These are phyloP conservation scores for Artibeus lituratus DNA, from an alignment of 2,797 vertebrate species.

Conservation along the genomic window DNA sequence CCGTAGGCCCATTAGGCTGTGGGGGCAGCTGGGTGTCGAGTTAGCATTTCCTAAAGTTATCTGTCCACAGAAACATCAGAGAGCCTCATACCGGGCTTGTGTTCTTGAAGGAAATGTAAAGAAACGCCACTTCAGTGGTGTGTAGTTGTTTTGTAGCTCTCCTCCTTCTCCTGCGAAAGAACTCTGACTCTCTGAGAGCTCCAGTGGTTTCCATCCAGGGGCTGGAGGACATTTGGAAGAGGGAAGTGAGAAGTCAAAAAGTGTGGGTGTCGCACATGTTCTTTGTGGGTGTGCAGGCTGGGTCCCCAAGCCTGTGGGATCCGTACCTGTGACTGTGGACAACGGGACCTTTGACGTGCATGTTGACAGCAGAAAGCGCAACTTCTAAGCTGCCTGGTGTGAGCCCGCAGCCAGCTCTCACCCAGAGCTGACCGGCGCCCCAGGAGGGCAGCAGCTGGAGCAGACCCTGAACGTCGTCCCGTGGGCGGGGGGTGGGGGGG, in stretches of 20 bases:
- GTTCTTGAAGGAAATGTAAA: background rate
- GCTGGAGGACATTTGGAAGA: background rate
- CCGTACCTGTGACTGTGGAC: background rate
- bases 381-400: background rate
- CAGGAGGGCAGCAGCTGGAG: accelerated
- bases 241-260: background rate
- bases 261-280: background rate
- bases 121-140: background rate
- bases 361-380: background rate
- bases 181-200: background rate
- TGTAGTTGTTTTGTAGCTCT: background rate
- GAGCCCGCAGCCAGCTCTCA: background rate
- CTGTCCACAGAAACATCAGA: background rate
- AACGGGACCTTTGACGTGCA: background rate
- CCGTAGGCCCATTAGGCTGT: background rate
- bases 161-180: background rate
- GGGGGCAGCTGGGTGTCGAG: background rate
- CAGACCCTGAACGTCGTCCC: background rate
- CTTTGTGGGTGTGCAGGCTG: background rate
- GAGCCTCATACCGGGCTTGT: background rate
- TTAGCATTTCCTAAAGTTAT: background rate
- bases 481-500: accelerated
- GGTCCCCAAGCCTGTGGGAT: background rate
- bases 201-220: background rate
- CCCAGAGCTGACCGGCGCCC: background rate